phyloP scores from a whole-genome alignment of 2,888 invertebrate species.

The Spilarctia lutea region DNA sequence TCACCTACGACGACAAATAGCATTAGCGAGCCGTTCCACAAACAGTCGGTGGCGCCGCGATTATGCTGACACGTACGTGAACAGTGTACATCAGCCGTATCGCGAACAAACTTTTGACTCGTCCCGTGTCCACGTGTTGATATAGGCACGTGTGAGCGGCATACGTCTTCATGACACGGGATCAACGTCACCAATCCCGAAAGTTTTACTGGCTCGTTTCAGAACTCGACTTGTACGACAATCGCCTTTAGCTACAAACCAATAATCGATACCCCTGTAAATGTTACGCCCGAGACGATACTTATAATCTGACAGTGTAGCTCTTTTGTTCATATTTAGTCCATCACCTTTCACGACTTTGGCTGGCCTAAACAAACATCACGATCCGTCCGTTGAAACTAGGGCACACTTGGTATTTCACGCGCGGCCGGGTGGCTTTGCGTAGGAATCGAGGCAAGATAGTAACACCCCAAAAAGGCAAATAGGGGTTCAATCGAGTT shows the following conservation, averaged over 20 bases:
- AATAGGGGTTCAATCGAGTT: slow-evolving; percentile 81
- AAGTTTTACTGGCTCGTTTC: slow-evolving; percentile 52
- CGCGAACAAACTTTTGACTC: slow-evolving; percentile 63
- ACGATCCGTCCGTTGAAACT: slow-evolving; percentile 81
- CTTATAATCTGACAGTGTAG: slow-evolving; percentile 67
- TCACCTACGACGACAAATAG: slow-evolving; percentile 78
- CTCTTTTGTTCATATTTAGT: slow-evolving; percentile 77
- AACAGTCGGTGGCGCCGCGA: slow-evolving; percentile 77
- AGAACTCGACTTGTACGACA: slow-evolving; percentile 47
- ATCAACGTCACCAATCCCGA: slow-evolving; percentile 60
- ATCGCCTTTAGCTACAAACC: slow-evolving; percentile 47
- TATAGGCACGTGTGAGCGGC: slow-evolving; percentile 62
- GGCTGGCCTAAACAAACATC: slow-evolving; percentile 82
- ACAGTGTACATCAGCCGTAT: slow-evolving; percentile 53
- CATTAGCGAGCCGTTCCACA: slow-evolving; percentile 78
- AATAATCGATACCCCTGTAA: slow-evolving; percentile 58
- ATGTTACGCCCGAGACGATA: slow-evolving; percentile 65
- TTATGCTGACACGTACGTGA: slow-evolving; percentile 71
- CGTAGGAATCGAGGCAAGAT: slow-evolving; percentile 82
- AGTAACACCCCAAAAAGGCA: slow-evolving; percentile 82
- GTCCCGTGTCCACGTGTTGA: slow-evolving; percentile 66
- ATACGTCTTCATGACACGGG: slow-evolving; percentile 62
- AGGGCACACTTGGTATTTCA: slow-evolving; percentile 86
- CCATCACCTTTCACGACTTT: slow-evolving; percentile 75
- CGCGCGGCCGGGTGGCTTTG: slow-evolving; percentile 81